phyloP scores from a whole-genome alignment of 2,888 invertebrate genomes.

The Drosophila nr. perissopoda region DNA sequence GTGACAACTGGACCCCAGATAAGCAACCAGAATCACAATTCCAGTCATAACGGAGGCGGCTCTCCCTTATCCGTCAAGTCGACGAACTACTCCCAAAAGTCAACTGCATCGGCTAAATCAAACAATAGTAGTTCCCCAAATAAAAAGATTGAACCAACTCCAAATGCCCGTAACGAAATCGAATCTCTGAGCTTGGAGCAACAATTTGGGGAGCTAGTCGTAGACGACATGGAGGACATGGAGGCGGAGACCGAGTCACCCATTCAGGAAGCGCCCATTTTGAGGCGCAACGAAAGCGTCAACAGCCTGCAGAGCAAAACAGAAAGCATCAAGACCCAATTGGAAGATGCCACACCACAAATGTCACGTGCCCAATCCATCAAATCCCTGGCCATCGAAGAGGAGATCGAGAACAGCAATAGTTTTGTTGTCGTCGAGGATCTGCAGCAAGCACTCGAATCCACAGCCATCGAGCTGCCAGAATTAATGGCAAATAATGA shows the following conservation, averaged over 20 bases:
- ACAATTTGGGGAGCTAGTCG: constrained; percentile 56
- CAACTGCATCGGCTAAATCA: constrained; percentile 80
- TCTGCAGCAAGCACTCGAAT: constrained; percentile 48
- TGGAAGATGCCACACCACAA: constrained; percentile 73
- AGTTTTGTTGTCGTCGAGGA: constrained; percentile 72
- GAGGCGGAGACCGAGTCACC: constrained; percentile 50
- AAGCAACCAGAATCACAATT: constrained; percentile 14
- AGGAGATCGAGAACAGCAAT: constrained; percentile 80
- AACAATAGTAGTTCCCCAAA: constrained; percentile 26
- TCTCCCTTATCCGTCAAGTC: constrained; percentile 77
- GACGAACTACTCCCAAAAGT: constrained; percentile 78
- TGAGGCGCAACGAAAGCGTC: constrained; percentile 71
- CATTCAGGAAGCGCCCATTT: constrained; percentile 16
- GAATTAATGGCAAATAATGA: constrained; percentile 16
- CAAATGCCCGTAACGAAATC: constrained; percentile 27
- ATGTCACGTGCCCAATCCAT: constrained; percentile 82
- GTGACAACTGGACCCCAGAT: constrained; percentile 21
- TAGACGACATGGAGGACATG: constrained; percentile 63
- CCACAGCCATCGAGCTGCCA: constrained; percentile 10
- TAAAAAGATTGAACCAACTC: constrained; percentile 16
- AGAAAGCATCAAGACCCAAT: constrained; percentile 77
- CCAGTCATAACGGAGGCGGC: constrained; percentile 28
- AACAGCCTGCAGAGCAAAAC: constrained; percentile 76
- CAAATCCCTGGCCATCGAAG: constrained; percentile 85
- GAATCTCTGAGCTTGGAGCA: constrained; percentile 42